Base-by-base conservation (phyloP, 2,113 vertebrate species). In the Rallus limicola region DNA sequence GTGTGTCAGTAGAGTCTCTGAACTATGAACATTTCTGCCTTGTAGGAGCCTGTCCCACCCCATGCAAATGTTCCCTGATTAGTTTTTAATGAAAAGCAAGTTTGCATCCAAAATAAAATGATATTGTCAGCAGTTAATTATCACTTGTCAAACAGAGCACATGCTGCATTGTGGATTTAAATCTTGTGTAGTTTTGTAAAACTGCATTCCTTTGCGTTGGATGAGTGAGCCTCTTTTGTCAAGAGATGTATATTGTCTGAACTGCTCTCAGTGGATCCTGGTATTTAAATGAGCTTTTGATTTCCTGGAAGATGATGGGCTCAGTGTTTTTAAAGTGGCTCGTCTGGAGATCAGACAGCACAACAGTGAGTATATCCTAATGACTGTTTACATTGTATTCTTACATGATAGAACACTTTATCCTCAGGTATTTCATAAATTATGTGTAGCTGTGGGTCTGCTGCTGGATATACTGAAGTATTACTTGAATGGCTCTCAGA, bases 41-140 rank as follows among this genome's bases (percentile, higher is more conserved):
- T 16, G 67, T 4, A 87, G 65, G 80, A 93, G 75, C 64, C 77
- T 42, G 65, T n/a, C 71, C 62, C 72, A 33, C 10, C 44, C 91
- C 64, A 58, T 33, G 86, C 56, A 65, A 93, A 84, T 15, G 53
- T 50, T 79, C 93, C 85, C 91, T 89, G 94, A 96, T 97, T 72
- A 91, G 92, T 86, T 98, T 93, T 96, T 96, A 97, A 98, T 92
- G 96, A 96, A 96, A 96, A 97, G 59, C 78, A 86, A 93, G 77
- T 91, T 96, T 95, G 93, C 94, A 96, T 95, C 94, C 86, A 97
- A 97, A 94, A 94, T 38, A 64, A 90, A 97, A 98, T 98, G 92
- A 98, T 93, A 68, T 70, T 96, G 95, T 97, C 97, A 95, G 96
- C 95, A 97, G 96, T 96, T 98, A 98, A 98, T 98, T 98, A 98